phyloP scores from a whole-genome alignment of 2,113 vertebrate species.

The Baryphthengus martii region DNA sequence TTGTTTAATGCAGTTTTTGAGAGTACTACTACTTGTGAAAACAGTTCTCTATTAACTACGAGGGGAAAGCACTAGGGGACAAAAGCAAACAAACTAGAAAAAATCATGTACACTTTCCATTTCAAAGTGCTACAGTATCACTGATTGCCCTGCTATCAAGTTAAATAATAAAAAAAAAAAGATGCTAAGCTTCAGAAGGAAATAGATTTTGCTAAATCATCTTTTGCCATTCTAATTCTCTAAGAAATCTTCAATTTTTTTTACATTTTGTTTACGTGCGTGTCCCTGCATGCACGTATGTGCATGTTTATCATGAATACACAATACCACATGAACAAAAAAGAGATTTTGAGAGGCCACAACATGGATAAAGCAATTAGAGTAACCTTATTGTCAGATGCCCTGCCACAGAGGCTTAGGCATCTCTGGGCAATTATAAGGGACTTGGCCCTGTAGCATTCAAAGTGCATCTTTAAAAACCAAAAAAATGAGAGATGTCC shows the following conservation, averaged over 20 bases:
- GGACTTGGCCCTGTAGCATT: neutral
- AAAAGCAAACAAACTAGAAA: neutral
- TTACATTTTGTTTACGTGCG: neutral
- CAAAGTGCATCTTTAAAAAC: neutral
- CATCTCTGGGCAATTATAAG: neutral
- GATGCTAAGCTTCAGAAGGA: neutral
- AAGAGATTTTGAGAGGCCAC: neutral
- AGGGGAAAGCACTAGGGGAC: neutral
- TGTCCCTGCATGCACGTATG: neutral
- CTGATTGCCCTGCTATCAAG: neutral
- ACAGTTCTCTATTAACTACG: neutral
- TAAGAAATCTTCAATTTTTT: neutral
- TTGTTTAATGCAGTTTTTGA: too few species aligned
- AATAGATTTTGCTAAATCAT: neutral
- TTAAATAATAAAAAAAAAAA: neutral
- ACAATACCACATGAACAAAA: neutral
- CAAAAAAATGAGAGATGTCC: neutral
- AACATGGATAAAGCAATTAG: neutral
- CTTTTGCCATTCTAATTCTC: neutral
- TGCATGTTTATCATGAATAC: neutral
- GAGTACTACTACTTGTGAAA: neutral
- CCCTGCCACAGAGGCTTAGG: neutral
- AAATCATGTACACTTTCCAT: neutral
- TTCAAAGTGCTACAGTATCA: neutral
- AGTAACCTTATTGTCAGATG: neutral